Evolutionary conservation across 1,140 invertebrate genomes (phyloP), one percentile per base, ranked within the genome.

Genomic region (Olivierus martensii): DNA sequence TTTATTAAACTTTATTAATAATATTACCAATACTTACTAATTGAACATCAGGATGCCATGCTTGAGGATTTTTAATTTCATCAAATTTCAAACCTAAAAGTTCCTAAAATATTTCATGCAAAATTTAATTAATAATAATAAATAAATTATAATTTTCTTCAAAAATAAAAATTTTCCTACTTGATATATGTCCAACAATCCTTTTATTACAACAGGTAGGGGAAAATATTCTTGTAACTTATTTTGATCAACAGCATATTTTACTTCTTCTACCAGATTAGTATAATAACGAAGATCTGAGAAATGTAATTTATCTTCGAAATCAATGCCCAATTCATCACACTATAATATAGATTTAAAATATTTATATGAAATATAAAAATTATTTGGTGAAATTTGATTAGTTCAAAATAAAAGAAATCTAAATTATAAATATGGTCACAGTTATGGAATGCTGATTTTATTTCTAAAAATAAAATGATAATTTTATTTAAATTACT

Each of bases 201-300:
- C 75, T 42, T 68, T 64, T 2, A 71, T 75, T 5, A 77, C 75
- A 11, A 65, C 62, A 11, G 69, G 61, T 56, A 77, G 61, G 2
- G 75, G 74, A 59, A 77, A 77, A 59, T 76, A 77, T 54, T 74
- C 66, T 49, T 70, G 73, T 14, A 76, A 65, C 54, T 67, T 65
- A 43, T 74, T 65, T 50, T 76, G 70, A 60, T 77, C 72, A 0
- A 77, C 71, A 34, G 72, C 65, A 62, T 73, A 77, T 49, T 71
- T 66, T 48, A 66, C 66, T 57, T 75, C 72, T 54, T 76, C 73
- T 14, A 69, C 61, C 59, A 71, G 63, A 12, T 64, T 69, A 65
- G 71, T 71, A 60, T 70, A 76, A 60, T 75, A 76, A 3, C 68
- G 63, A 17, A 71, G 58, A 59, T 77, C 75, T 69, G 72, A 76